These are phyloP conservation scores for Cotesia glomerata DNA, from an alignment of 1,140 invertebrate genomes.

Conservation along the genomic window DNA sequence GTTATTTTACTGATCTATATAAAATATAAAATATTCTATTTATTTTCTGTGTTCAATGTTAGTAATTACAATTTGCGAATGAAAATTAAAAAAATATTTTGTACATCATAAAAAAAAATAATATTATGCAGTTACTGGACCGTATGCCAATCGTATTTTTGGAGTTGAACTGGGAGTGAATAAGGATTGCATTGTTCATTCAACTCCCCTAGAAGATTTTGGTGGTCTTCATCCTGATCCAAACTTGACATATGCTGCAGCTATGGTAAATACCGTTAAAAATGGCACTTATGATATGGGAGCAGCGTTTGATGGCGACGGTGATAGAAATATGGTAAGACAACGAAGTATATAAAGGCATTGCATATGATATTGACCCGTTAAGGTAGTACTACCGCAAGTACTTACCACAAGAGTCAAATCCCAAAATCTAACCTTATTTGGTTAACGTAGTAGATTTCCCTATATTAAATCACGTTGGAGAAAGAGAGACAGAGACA, in stretches of 20 bases:
- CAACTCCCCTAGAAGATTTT: slow-evolving; percentile 88
- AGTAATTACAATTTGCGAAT: too few relatives aligned
- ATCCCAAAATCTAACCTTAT: too few relatives aligned
- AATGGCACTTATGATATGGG: slow-evolving; percentile 90
- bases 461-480: too few relatives aligned
- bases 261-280: slow-evolving; percentile 81
- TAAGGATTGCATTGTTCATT: slow-evolving; percentile 73
- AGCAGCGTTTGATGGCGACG: slow-evolving; percentile 98
- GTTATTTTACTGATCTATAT: too few relatives aligned
- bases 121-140: slow-evolving; percentile 84
- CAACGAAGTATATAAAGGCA: background rate
- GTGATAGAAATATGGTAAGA: slow-evolving; percentile 67
- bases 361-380: background rate
- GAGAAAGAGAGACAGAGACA: too few relatives aligned
- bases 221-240: slow-evolving; percentile 98
- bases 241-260: slow-evolving; percentile 94
- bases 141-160: slow-evolving; percentile 92
- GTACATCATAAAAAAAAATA: background rate
- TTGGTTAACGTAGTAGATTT: too few relatives aligned
- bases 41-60: too few relatives aligned
- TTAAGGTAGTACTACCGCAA: too few relatives aligned
- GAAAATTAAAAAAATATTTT: too few relatives aligned
- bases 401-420: too few relatives aligned
- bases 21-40: too few relatives aligned
- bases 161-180: slow-evolving; percentile 82